phyloP scores from a whole-genome alignment of 1,140 invertebrate species.

The Trachymyrmex septentrionalis region DNA sequence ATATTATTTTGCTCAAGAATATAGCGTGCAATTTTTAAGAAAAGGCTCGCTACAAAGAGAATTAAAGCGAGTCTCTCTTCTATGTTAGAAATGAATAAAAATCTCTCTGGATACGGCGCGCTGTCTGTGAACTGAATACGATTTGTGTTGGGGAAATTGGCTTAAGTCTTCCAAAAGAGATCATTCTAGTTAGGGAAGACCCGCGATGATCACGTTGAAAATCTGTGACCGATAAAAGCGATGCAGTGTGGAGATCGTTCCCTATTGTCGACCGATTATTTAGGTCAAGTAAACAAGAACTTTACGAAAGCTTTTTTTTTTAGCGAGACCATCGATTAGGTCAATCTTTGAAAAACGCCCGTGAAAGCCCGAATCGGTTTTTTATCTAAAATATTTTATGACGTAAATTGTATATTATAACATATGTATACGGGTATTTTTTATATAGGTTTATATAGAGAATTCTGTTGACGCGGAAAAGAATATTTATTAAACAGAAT shows the following conservation, averaged over 20 bases:
- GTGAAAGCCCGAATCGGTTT: not conserved
- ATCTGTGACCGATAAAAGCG: slow-evolving; percentile 53
- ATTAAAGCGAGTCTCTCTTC: not conserved
- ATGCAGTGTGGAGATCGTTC: slow-evolving; percentile 22
- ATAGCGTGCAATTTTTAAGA: not conserved
- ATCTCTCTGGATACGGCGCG: not conserved
- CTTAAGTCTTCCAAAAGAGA: not conserved
- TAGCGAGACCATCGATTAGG: slow-evolving; percentile 14
- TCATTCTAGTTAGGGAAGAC: slow-evolving; percentile 16
- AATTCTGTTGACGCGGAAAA: not conserved
- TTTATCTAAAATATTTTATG: not conserved
- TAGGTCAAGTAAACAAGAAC: slow-evolving; percentile 44
- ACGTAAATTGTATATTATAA: not conserved
- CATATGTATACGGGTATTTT: not conserved
- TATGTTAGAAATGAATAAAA: not conserved
- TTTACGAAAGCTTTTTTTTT: slow-evolving; percentile 33
- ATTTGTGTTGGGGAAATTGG: slow-evolving; percentile 11
- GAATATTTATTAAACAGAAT: slow-evolving; percentile 37
- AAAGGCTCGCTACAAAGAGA: not conserved
- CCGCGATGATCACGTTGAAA: slow-evolving; percentile 46
- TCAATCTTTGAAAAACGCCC: not conserved
- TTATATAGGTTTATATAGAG: not conserved
- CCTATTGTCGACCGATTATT: slow-evolving; percentile 50
- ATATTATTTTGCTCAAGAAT: not conserved
- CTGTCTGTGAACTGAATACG: not conserved